Percentiles rank a stretch among this genome's conserved stretches.
These are phyloP conservation scores for Panagrolaimus sp. DNA, from an alignment of 1,140 invertebrate species.

Conservation along the genomic window DNA sequence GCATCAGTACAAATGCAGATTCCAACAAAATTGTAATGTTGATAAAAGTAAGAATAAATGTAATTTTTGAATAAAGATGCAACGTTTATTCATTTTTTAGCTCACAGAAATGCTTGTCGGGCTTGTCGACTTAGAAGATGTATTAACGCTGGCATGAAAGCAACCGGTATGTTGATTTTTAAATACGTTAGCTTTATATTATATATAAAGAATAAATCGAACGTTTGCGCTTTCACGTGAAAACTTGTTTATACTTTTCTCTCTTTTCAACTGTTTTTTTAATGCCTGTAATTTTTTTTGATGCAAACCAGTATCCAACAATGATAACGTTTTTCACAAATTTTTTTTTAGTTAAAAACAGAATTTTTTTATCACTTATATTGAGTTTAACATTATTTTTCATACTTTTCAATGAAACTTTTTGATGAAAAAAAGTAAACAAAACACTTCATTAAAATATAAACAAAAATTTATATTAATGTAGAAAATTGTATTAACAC, in stretches of 20 bases:
- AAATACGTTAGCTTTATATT: too few relatives aligned
- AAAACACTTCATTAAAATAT: background rate
- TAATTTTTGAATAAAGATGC: too few relatives aligned
- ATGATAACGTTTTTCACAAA: background rate
- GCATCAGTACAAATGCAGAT: conserved; percentile 88
- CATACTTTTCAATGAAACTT: too few relatives aligned
- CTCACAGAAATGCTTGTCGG: conserved; percentile 81
- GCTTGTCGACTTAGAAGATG: conserved; percentile 87
- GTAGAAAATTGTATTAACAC: background rate
- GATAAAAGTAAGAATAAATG: conserved; percentile 65
- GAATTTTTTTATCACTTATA: too few relatives aligned
- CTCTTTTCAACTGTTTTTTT: conserved; percentile 31
- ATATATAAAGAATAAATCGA: too few relatives aligned
- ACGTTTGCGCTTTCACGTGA: conserved; percentile 14
- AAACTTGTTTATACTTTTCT: conserved; percentile 32
- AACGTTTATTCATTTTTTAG: background rate
- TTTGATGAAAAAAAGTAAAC: background rate
- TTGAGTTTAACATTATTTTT: too few relatives aligned
- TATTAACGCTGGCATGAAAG: conserved; percentile 19
- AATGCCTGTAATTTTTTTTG: conserved; percentile 29
- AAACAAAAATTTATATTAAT: too few relatives aligned
- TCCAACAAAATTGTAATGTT: conserved; percentile 82
- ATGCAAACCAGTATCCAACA: conserved; percentile 31
- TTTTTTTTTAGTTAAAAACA: background rate
- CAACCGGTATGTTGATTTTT: background rate